Evolutionary conservation across 2,797 vertebrate genomes (phyloP).

Genomic region (Notamacropus eugenii): DNA sequence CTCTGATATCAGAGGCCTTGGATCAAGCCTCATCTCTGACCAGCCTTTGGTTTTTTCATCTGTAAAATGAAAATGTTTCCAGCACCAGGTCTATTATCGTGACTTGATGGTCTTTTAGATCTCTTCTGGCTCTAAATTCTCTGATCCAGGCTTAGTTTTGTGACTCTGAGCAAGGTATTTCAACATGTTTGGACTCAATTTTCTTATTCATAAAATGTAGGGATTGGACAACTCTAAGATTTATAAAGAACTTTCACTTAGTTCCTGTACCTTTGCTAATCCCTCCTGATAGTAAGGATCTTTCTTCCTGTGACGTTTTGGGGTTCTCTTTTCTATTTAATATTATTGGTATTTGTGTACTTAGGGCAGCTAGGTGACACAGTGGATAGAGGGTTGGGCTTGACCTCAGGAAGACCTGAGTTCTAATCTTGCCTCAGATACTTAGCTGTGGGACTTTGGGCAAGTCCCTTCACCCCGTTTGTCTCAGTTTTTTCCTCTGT

Average conservation of each 20-base stretch:
- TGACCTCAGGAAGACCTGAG: background rate
- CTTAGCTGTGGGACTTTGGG: background rate
- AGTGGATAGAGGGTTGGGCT: background rate
- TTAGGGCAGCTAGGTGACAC: background rate
- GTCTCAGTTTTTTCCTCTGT: background rate
- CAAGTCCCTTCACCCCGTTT: background rate
- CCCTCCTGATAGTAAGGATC: background rate
- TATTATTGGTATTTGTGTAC: background rate
- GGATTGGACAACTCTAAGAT: background rate
- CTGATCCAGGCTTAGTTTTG: background rate
- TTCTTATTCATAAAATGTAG: background rate
- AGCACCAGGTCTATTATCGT: background rate
- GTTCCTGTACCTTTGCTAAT: background rate
- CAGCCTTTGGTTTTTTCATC: background rate
- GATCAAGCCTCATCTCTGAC: background rate
- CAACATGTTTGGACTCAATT: background rate
- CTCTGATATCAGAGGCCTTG: background rate
- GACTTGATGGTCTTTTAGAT: background rate
- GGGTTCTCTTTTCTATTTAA: background rate
- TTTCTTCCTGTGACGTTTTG: background rate
- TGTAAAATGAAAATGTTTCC: background rate
- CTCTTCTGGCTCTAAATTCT: background rate
- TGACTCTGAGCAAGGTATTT: background rate
- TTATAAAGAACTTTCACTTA: background rate
- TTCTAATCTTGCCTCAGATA: background rate